Evolutionary conservation across 2,888 invertebrate species (phyloP), one percentile per base, ranked within the genome.

Genomic region (Cephus sareptanus): DNA sequence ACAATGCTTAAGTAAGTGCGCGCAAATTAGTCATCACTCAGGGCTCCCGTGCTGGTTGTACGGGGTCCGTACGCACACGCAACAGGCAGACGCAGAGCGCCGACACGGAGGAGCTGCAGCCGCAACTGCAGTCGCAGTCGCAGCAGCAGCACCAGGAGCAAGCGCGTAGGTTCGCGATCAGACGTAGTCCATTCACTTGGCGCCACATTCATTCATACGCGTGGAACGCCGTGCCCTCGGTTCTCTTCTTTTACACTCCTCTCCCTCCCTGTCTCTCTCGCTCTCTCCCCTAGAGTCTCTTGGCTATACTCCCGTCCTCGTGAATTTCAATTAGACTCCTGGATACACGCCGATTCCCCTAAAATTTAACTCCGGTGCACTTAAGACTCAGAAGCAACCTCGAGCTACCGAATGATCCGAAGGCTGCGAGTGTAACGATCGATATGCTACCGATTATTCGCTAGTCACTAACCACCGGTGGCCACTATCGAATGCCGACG

Each of bases 121-220:
- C 37, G 37, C 37, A 37, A 37, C 15, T 37, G 37, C 37, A 37
- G 37, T 37, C 13, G 37, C 37, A 40, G 13, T 37, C 37, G 37
- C 13, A 37, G 40, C 40, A 15, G 13, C 40, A 15, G 15, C 40
- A 40, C 40, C 40, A 77, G 81, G 79, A 30, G 70, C 74, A 23
- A n/a, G 74, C 85, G 88, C 88, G 88, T 88, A 88, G 88, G 88
- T 83, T 79, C 83, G 82, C 82, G 86, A 87, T 90, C 90, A 90
- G 90, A 90, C 90, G 89, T 85, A 89, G 89, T 90, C 90, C 90
- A 90, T 90, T 91, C 91, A 90, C 90, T 90, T 90, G 91, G 91
- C 91, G 91, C 91, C 91, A 90, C 90, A 91, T 89, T 91, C 91
- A 91, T 91, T 91, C 91, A 91, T 91, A 87, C 79, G 76, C 37